phyloP scores from a whole-genome alignment of 2,113 vertebrate genomes.

The Halichoerus grypus region DNA sequence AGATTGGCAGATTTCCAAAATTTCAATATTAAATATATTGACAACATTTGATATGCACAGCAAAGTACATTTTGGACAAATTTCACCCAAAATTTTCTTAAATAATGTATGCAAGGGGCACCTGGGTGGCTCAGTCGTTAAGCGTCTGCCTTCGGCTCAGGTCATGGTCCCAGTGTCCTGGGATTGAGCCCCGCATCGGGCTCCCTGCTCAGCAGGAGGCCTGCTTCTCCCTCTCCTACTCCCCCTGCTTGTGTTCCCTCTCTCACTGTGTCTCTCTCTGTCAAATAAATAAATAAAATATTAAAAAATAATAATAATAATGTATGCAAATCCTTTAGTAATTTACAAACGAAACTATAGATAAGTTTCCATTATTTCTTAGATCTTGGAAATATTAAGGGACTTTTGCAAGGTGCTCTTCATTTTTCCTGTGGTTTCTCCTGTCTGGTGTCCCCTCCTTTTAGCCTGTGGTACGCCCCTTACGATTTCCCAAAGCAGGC shows the following conservation, averaged over 20 bases:
- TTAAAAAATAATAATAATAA: not conserved
- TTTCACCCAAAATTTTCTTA: not conserved
- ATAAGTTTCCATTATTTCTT: not conserved
- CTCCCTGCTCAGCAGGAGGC: too few species aligned
- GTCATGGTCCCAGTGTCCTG: too few species aligned
- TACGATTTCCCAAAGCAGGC: not conserved
- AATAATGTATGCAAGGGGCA: not conserved
- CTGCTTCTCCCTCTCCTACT: too few species aligned
- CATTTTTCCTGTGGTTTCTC: not conserved
- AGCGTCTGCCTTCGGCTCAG: too few species aligned
- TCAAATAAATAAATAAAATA: too few species aligned
- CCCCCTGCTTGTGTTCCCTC: too few species aligned
- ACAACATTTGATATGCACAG: not conserved
- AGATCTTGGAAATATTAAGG: not conserved
- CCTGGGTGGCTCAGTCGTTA: too few species aligned
- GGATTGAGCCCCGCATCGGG: too few species aligned
- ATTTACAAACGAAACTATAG: not conserved
- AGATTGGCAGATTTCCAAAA: slow-evolving; percentile 4
- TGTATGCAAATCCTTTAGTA: not conserved
- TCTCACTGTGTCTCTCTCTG: too few species aligned
- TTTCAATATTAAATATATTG: not conserved
- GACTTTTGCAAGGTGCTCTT: not conserved
- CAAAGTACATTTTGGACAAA: slow-evolving; percentile 8
- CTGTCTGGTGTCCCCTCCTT: not conserved
- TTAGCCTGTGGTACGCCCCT: not conserved